Conservation (phyloP, 2,797 vertebrate genomes). For the Dipus sagitta region DNA sequence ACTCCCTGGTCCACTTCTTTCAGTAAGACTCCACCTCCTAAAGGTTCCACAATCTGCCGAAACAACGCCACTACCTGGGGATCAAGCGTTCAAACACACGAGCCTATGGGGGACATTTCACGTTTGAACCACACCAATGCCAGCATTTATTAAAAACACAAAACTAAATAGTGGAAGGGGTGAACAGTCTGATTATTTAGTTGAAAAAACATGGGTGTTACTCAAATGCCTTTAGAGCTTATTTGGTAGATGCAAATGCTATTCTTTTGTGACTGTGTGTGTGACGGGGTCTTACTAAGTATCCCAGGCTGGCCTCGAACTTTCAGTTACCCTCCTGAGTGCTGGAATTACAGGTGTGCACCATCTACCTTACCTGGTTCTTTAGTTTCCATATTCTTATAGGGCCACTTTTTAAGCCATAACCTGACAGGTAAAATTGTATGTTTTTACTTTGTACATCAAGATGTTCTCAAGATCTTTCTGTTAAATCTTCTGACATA, state of each 20-base stretch:
- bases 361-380: not conserved
- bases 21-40: not conserved
- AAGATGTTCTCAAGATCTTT: not conserved
- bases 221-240: constrained; percentile 42
- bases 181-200: constrained; percentile 63
- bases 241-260: constrained; percentile 29
- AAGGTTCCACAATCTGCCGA: too few species aligned
- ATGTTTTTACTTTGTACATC: not conserved
- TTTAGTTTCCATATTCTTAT: constrained; percentile 22
- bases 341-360: not conserved
- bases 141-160: constrained; percentile 39
- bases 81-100: too few species aligned
- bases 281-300: not conserved
- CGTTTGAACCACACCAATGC: not conserved
- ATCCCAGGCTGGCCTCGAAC: not conserved
- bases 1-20: constrained; percentile 23
- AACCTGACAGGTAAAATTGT: too few species aligned
- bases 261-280: not conserved
- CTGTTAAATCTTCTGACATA: too few species aligned
- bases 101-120: too few species aligned
- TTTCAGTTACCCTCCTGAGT: not conserved
- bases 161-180: constrained; percentile 66
- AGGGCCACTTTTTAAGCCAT: not conserved
- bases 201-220: constrained; percentile 53
- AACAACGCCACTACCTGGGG: too few species aligned